These are phyloP conservation scores for Spisula subtruncata DNA, from an alignment of 2,888 invertebrate genomes.

Conservation along the genomic window DNA sequence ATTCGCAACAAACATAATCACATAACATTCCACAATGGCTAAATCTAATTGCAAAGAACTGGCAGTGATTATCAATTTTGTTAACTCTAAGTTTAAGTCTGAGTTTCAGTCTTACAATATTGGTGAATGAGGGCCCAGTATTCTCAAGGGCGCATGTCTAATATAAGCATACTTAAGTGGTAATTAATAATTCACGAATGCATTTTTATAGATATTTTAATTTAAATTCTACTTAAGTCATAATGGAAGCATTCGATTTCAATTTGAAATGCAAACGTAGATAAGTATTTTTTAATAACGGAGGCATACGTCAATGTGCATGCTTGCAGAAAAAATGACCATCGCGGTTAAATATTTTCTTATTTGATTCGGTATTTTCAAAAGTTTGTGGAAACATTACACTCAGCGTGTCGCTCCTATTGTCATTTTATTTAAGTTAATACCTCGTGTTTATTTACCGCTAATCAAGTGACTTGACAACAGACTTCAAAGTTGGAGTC, in stretches of 20 bases:
- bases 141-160: no score
- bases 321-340: neutral
- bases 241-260: neutral
- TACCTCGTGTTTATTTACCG: neutral
- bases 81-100: no score
- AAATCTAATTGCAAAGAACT: no score
- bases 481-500: neutral
- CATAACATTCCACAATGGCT: no score
- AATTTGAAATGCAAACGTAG: neutral
- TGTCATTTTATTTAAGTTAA: neutral
- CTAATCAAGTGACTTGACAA: neutral
- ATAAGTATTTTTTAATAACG: neutral
- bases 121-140: no score
- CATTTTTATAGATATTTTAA: neutral
- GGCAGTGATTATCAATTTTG: no score
- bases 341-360: neutral
- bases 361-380: neutral
- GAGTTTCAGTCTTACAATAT: no score
- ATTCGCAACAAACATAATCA: no score
- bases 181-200: neutral
- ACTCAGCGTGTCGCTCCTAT: neutral
- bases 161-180: neutral
- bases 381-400: neutral
- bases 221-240: neutral
- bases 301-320: neutral